Evolutionary conservation across 1,140 invertebrate species (phyloP).

Genomic region (Chironomus tepperi): DNA sequence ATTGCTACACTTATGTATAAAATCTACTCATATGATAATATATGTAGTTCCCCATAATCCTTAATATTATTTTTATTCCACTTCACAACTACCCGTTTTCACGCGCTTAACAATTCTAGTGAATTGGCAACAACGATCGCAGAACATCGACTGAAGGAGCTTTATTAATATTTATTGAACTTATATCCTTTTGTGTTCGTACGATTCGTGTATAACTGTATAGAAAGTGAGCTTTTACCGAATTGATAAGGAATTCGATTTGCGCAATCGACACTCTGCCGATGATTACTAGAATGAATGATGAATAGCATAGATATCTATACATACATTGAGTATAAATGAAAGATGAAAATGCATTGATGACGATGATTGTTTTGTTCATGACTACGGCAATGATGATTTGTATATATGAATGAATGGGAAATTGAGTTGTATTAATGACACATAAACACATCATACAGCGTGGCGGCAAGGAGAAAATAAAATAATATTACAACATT

Average conservation of each 20-base stretch:
- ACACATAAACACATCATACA: constrained; percentile 8
- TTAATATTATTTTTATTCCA: neutral
- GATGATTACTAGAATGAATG: neutral
- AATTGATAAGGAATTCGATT: neutral
- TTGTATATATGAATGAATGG: neutral
- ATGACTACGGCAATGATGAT: neutral
- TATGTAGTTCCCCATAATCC: neutral
- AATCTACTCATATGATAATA: neutral
- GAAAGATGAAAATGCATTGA: neutral
- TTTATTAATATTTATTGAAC: constrained; percentile 18
- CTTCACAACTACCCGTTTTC: neutral
- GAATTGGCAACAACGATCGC: neutral
- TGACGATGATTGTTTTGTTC: neutral
- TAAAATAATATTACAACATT: neutral
- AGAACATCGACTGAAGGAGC: neutral
- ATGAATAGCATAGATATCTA: neutral
- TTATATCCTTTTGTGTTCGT: constrained; percentile 9
- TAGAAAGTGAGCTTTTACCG: neutral
- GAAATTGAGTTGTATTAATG: constrained; percentile 7
- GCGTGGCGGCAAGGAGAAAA: neutral
- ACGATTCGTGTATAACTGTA: neutral
- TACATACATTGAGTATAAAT: neutral
- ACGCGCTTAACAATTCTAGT: neutral
- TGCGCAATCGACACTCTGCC: constrained; percentile 5
- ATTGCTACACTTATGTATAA: neutral